Percentiles rank a stretch among this genome's conserved stretches.
Evolutionary conservation across 1,140 invertebrate species (phyloP).

Genomic region (Trissolcus basalis): DNA sequence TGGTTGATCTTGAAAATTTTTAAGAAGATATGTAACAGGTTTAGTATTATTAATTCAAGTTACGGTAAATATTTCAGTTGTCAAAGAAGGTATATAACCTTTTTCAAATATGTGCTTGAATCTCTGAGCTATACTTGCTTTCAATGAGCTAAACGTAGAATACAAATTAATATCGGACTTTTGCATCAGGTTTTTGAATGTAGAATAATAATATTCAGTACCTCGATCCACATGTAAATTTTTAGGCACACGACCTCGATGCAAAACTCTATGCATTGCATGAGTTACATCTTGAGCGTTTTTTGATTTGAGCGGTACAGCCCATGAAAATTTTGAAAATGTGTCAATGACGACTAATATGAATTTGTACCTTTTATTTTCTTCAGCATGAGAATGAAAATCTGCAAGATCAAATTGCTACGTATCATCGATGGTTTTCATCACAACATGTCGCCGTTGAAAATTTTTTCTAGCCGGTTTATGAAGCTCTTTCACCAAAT

Average conservation of each 20-base stretch:
- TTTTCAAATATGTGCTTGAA: not conserved
- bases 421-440: slow-evolving; percentile 64
- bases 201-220: no score
- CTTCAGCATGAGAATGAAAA: not conserved
- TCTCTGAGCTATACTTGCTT: no score
- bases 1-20: no score
- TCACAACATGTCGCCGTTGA: not conserved
- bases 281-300: no score
- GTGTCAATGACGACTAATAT: slow-evolving; percentile 68
- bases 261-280: no score
- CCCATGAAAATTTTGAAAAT: slow-evolving; percentile 67
- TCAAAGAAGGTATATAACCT: not conserved
- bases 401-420: slow-evolving; percentile 25
- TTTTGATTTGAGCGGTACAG: slow-evolving; percentile 1
- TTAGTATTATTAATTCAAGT: no score
- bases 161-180: no score
- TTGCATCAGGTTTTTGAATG: no score
- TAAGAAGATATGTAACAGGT: no score
- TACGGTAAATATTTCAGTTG: no score
- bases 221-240: no score
- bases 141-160: no score
- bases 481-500: not conserved
- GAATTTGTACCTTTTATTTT: slow-evolving; percentile 46
- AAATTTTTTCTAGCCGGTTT: not conserved
- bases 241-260: not conserved